Percentiles rank a stretch among this genome's conserved stretches.
Evolutionary conservation across 2,113 vertebrate genomes (phyloP).

Genomic region (Rhinolophus ferrumequinum): DNA sequence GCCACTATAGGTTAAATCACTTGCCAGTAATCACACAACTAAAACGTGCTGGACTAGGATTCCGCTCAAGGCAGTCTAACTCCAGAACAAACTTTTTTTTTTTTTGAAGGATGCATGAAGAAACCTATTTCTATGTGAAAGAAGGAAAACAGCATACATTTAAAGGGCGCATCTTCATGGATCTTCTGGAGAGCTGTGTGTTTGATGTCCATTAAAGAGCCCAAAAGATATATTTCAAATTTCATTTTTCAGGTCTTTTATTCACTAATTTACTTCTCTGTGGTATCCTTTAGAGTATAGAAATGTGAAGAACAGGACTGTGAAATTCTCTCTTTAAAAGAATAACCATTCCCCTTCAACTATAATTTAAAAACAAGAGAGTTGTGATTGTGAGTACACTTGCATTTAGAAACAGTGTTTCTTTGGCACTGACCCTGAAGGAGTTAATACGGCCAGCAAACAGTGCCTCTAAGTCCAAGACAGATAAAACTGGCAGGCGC

Average conservation of each 20-base stretch:
- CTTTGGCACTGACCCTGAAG: conserved; percentile 34
- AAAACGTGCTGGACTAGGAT: not conserved
- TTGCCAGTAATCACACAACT: not conserved
- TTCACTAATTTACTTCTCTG: not conserved
- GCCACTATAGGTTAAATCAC: not conserved
- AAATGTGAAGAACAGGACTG: not conserved
- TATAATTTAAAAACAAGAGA: conserved; percentile 21
- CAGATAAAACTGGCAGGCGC: not conserved
- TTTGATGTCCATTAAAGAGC: not conserved
- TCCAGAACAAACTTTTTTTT: not conserved
- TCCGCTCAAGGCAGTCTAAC: not conserved
- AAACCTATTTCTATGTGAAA: not conserved
- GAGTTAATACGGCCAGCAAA: conserved; percentile 53
- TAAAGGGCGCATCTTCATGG: not conserved
- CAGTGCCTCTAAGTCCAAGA: not conserved
- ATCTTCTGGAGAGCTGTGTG: not conserved
- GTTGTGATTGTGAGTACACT: not conserved
- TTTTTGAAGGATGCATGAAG: not conserved
- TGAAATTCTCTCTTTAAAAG: not conserved
- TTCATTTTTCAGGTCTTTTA: not conserved
- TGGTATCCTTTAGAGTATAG: not conserved
- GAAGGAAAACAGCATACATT: not conserved
- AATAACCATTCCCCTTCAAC: not conserved
- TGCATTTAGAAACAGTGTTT: conserved; percentile 37
- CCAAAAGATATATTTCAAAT: not conserved